A percentile compares a stretch with the other conserved stretches of the same genome.
Conservation (phyloP, 2,888 invertebrate genomes). For the Adineta ricciae region DNA sequence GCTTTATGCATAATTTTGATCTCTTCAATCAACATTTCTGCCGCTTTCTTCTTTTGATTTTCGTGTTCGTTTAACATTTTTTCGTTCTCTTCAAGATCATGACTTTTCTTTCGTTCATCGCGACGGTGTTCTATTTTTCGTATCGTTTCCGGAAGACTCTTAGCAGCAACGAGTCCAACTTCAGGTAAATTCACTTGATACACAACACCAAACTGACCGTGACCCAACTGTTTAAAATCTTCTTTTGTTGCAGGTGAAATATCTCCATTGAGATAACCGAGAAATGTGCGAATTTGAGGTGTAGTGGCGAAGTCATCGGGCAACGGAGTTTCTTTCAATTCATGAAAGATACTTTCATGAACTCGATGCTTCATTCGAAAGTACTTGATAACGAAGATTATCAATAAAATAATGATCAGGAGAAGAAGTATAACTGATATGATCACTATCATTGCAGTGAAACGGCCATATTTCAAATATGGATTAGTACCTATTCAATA, state of each 20-base stretch:
- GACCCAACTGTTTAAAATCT: not conserved
- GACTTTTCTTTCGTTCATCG: not conserved
- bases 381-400: not conserved
- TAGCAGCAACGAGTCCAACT: not conserved
- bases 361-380: not conserved
- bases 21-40: constrained; percentile 1
- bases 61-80: not conserved
- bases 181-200: constrained; percentile 1
- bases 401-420: not conserved
- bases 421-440: not conserved
- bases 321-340: not conserved
- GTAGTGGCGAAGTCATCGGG: not conserved
- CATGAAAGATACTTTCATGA: not conserved
- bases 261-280: not conserved
- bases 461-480: not conserved
- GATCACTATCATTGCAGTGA: not conserved
- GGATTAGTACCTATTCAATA: not conserved
- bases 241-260: not conserved
- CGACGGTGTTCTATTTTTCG: not conserved
- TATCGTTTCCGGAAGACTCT: not conserved
- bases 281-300: not conserved
- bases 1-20: not conserved
- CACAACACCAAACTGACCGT: constrained; percentile 2
- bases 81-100: not conserved
- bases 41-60: not conserved